Evolutionary conservation across 2,113 vertebrate genomes (phyloP).

Genomic region (Cisticola juncidis): DNA sequence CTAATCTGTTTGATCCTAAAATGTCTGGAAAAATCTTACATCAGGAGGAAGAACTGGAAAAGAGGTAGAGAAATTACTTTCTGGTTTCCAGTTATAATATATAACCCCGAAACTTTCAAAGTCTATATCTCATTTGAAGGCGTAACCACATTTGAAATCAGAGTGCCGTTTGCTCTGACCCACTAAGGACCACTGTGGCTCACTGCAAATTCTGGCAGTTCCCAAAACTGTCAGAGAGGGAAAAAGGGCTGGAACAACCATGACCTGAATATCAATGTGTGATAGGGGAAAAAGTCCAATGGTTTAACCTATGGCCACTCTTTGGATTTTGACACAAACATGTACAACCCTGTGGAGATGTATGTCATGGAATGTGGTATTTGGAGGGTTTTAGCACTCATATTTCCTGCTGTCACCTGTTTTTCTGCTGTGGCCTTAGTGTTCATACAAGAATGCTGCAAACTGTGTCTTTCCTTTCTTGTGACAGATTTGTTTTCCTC

Average conservation of each 20-base stretch:
- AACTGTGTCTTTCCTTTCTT: neutral
- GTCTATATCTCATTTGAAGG: neutral
- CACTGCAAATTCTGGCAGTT: neutral
- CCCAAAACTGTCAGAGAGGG: neutral
- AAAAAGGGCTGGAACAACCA: neutral
- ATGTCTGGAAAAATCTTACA: neutral
- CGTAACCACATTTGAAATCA: neutral
- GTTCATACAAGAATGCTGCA: neutral
- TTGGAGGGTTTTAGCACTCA: neutral
- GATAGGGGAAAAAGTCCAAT: neutral
- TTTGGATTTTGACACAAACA: neutral
- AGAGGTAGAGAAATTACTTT: neutral
- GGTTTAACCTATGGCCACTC: neutral
- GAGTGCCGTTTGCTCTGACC: neutral
- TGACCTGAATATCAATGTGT: neutral
- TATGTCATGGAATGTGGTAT: neutral
- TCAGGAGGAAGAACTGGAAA: neutral
- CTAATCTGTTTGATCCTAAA: neutral
- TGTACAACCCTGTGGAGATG: neutral
- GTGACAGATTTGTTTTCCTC: neutral
- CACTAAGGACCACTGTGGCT: neutral
- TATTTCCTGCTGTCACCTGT: fast-evolving
- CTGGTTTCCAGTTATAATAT: neutral
- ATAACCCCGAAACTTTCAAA: neutral
- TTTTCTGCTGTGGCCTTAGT: neutral